These are phyloP conservation scores for Sylvilagus bachmani DNA, from an alignment of 2,113 vertebrate species.

Conservation along the genomic window DNA sequence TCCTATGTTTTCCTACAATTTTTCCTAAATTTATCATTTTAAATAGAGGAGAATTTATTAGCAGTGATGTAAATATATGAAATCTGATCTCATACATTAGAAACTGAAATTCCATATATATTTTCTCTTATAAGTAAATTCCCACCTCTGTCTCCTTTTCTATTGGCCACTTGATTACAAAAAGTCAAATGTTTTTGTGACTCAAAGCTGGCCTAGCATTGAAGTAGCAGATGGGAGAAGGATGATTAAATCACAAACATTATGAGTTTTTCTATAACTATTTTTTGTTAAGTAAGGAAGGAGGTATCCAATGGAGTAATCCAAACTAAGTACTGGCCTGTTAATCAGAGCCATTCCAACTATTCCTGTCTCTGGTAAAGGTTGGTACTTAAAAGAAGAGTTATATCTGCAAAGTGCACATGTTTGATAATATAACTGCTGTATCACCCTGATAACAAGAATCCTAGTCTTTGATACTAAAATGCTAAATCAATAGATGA, in stretches of 20 bases:
- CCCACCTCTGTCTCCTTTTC: background rate
- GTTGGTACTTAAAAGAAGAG: background rate
- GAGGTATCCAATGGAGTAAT: background rate
- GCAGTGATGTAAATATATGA: background rate
- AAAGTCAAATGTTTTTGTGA: background rate
- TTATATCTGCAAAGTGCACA: background rate
- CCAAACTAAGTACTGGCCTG: background rate
- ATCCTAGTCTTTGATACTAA: background rate
- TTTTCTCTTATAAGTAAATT: conserved; percentile 23
- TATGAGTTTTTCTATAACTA: background rate
- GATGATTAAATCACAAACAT: background rate
- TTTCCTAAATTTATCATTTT: conserved; percentile 25
- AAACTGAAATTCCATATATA: conserved; percentile 5
- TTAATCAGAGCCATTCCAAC: background rate
- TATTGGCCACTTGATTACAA: background rate
- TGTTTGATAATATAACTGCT: background rate
- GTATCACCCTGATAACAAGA: background rate
- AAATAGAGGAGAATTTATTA: background rate
- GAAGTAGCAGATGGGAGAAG: background rate
- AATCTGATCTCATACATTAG: conserved; percentile 17
- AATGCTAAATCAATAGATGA: too few species aligned
- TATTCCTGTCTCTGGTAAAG: background rate
- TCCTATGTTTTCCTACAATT: background rate
- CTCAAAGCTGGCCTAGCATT: background rate
- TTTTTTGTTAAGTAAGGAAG: conserved; percentile 14